Conservation (phyloP, 2,113 vertebrate species). For the Nannobrachium achirus region DNA sequence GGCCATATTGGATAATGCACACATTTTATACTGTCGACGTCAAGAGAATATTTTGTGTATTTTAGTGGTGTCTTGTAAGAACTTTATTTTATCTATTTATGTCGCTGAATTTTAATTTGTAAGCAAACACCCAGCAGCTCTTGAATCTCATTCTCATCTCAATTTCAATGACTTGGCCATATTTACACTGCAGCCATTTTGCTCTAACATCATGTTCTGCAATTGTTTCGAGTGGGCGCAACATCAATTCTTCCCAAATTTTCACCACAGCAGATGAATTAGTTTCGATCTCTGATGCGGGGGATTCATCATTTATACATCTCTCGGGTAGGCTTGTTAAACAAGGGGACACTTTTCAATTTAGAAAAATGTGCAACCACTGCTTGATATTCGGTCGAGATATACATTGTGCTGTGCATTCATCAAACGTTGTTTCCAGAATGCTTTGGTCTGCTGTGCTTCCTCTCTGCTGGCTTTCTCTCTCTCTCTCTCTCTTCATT, state of each 20-base stretch:
- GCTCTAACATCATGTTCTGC: too few species aligned
- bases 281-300: conserved; percentile 24
- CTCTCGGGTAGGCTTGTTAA: not conserved
- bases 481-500: not conserved
- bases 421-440: not conserved
- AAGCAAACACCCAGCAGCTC: too few species aligned
- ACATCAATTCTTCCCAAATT: not conserved
- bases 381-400: conserved; percentile 11
- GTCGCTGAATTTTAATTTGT: too few species aligned
- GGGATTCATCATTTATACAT: conserved; percentile 9
- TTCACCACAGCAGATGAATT: not conserved
- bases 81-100: too few species aligned
- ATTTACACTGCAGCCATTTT: too few species aligned
- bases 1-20: too few species aligned
- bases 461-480: not conserved
- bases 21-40: not conserved
- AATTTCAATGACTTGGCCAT: too few species aligned
- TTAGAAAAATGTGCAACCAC: not conserved
- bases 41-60: not conserved
- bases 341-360: not conserved
- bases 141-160: too few species aligned
- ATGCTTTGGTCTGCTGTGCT: not conserved
- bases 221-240: too few species aligned
- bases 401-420: not conserved
- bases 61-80: too few species aligned